Base-by-base conservation (phyloP, 2,113 vertebrate species). In the Philantomba maxwellii region DNA sequence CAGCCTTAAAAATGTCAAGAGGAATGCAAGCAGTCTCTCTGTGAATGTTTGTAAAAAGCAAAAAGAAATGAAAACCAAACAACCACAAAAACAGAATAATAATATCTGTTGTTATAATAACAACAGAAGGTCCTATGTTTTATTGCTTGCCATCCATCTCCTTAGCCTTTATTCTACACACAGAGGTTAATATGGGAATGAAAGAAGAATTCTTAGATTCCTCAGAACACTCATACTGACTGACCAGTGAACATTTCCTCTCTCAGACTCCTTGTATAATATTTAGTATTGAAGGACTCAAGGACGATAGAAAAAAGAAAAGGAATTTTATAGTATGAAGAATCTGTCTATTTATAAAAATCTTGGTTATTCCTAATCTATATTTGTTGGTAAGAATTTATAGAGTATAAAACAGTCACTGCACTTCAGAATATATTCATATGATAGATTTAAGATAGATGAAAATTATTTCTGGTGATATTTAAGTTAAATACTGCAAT, bases 381-480 rank as follows among this genome's bases (percentile, higher is more conserved):
- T 45, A n/a, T 33, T n/a, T 87, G 33, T 80, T 86, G 66, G 53
- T 93, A 86, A 97, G 55, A 84, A 84, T 92, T 64, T 77, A 8
- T 80, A 47, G 45, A 85, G 4, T 93, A 49, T 58, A 21, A 93
- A 95, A 73, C 78, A 90, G 36, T 33, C 78, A 89, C 26, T 91
- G 92, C 33, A 89, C 39, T 89, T 91, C 84, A 4, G 12, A 89
- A 53, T 11, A 86, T 86, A 93, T 60, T 49, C 45, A 96, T 62
- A n/a, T 75, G 62, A 25, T 62, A 83, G 28, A 88, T 25, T 95
- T 87, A 87, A 83, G 93, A 92, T 23, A 83, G 86, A 62, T 98
- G 55, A 92, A 73, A 86, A 95, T 87, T 96, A 73, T 88, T 89
- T 28, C 84, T 82, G 62, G 15, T 94, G 89, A 36, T 1, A 0